These are phyloP conservation scores for Tolmerus cingulatus DNA, from an alignment of 2,888 invertebrate species.

Conservation along the genomic window DNA sequence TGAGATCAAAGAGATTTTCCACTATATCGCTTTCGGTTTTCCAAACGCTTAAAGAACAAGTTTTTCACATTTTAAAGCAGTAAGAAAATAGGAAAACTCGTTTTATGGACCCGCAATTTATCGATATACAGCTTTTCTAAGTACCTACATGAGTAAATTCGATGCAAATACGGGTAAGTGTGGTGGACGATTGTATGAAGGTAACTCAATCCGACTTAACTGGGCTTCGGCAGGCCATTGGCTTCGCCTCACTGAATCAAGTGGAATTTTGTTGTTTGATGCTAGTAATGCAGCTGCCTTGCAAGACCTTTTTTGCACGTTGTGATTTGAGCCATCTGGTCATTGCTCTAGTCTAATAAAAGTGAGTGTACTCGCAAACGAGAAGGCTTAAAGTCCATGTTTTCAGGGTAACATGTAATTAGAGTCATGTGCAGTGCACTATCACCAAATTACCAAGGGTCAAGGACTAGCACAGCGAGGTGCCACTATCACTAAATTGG, in stretches of 20 bases:
- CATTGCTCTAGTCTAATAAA: not conserved
- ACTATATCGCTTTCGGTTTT: not conserved
- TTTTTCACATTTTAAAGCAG: not conserved
- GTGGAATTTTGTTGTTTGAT: not conserved
- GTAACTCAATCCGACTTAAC: not conserved
- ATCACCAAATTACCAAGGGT: not conserved
- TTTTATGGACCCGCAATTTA: not conserved
- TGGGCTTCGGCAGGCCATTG: not conserved
- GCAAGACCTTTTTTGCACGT: not conserved
- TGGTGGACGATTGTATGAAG: not conserved
- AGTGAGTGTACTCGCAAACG: not conserved
- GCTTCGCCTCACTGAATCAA: not conserved
- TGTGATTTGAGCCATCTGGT: not conserved
- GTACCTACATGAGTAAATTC: not conserved
- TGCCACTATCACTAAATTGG: too few relatives aligned
- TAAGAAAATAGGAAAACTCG: conserved; percentile 13
- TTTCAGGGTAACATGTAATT: not conserved
- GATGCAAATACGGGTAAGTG: not conserved
- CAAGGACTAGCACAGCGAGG: too few relatives aligned
- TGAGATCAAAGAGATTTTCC: not conserved
- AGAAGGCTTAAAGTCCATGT: not conserved
- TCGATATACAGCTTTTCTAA: not conserved
- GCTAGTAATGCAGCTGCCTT: not conserved
- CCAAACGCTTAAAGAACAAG: not conserved
- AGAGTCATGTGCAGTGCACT: not conserved